Evolutionary conservation across 2,888 invertebrate genomes (phyloP).

Genomic region (Drymonia ruficornis): DNA sequence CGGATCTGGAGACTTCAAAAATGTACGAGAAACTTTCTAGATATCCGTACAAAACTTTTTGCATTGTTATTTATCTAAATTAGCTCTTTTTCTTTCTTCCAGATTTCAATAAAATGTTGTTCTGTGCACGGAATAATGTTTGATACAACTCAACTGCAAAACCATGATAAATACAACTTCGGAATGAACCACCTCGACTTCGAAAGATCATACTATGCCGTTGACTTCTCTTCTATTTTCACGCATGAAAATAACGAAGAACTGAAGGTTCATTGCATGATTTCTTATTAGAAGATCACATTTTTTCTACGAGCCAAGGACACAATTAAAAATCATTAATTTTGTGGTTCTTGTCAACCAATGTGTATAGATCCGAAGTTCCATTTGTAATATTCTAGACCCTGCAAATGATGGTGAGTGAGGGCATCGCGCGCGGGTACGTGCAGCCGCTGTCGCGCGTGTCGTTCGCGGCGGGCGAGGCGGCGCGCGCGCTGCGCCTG

Average conservation of each 20-base stretch:
- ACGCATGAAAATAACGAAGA: constrained; percentile 29
- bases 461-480: constrained; percentile 34
- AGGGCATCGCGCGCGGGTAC: constrained; percentile 59
- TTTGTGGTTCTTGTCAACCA: no score
- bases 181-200: constrained; percentile 43
- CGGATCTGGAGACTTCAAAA: constrained; percentile 48
- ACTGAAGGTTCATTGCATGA: constrained; percentile 37
- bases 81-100: constrained; percentile 16
- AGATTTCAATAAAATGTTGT: constrained; percentile 43
- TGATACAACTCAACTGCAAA: constrained; percentile 45
- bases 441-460: constrained; percentile 63
- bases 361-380: no score
- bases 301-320: no score
- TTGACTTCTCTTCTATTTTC: constrained; percentile 53
- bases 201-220: constrained; percentile 35
- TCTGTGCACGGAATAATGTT: constrained; percentile 37
- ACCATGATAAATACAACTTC: constrained; percentile 44
- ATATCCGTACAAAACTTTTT: neutral
- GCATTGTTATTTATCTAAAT: no score
- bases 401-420: constrained; percentile 52
- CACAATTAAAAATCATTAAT: no score
- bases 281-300: no score
- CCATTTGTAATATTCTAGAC: constrained; percentile 36
- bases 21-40: constrained; percentile 43
- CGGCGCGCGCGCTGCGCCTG: constrained; percentile 35